A percentile compares a stretch with the other conserved stretches of the same genome.
These are phyloP conservation scores for Drosophila jambulina DNA, from an alignment of 1,140 invertebrate genomes.

Conservation along the genomic window DNA sequence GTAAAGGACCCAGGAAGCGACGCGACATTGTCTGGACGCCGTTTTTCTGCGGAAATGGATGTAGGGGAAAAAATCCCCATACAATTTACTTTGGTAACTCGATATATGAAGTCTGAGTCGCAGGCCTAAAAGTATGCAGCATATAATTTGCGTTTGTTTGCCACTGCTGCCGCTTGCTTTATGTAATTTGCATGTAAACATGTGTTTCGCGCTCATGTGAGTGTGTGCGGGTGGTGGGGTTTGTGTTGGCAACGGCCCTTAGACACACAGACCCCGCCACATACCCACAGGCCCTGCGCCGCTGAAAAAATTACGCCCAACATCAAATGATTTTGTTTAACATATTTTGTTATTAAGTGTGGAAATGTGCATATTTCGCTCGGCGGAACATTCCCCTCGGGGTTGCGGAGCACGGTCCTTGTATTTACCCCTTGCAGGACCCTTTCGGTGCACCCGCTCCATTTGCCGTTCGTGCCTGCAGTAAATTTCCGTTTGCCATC, in stretches of 20 bases:
- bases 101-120: constrained; percentile 54
- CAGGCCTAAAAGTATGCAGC: constrained; percentile 78
- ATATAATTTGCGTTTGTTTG: constrained; percentile 81
- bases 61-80: constrained; percentile 63
- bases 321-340: constrained; percentile 84
- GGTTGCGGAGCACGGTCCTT: constrained; percentile 2
- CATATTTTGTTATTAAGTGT: constrained; percentile 84
- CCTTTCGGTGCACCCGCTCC: constrained; percentile 3
- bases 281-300: constrained; percentile 12
- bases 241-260: constrained; percentile 51
- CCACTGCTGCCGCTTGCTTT: constrained; percentile 68
- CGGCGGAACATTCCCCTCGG: constrained; percentile 33
- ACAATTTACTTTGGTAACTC: constrained; percentile 74
- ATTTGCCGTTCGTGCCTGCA: constrained; percentile 72
- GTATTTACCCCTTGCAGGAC: constrained; percentile 8
- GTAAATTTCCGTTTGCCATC: constrained; percentile 83
- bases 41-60: constrained; percentile 74
- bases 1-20: constrained; percentile 20
- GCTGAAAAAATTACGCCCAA: constrained; percentile 65
- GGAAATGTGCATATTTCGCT: constrained; percentile 82
- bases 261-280: constrained; percentile 26
- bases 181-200: constrained; percentile 84
- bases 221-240: background rate
- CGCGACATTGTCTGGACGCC: constrained; percentile 73
- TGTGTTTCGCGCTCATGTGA: constrained; percentile 50